These are phyloP conservation scores for Heliconius nattereri DNA, from an alignment of 1,140 invertebrate genomes.

Conservation along the genomic window DNA sequence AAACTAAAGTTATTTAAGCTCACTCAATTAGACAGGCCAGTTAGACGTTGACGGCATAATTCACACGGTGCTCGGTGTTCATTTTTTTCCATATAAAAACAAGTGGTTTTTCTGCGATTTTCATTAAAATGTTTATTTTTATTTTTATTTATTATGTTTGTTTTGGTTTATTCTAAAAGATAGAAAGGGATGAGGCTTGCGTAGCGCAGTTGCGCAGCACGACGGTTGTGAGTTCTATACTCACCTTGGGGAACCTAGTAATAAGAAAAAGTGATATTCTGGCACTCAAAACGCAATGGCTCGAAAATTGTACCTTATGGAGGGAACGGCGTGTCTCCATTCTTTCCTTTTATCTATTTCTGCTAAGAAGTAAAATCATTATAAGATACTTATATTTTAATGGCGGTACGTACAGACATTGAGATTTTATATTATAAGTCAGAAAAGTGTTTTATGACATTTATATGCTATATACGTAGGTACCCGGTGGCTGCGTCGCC, in stretches of 20 bases:
- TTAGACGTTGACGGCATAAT: constrained; percentile 21
- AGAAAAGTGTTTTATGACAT: background rate
- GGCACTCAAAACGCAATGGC: too few relatives aligned
- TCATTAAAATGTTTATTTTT: background rate
- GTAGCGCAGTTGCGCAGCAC: background rate
- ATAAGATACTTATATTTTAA: background rate
- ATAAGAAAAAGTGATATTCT: too few relatives aligned
- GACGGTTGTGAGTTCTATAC: background rate
- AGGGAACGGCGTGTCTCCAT: too few relatives aligned
- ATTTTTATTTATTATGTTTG: background rate
- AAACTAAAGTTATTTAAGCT: constrained; percentile 14
- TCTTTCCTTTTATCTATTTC: too few relatives aligned
- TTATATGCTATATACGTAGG: background rate
- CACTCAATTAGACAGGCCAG: constrained; percentile 15
- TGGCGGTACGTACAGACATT: background rate
- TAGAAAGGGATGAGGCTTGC: too few relatives aligned
- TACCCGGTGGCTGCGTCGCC: constrained; percentile 17
- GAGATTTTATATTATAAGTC: background rate
- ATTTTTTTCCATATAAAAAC: background rate
- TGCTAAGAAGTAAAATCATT: background rate
- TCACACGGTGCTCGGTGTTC: background rate
- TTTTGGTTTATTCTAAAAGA: too few relatives aligned
- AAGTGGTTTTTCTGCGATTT: background rate
- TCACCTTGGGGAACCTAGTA: background rate
- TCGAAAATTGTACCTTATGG: too few relatives aligned